Evolutionary conservation across 2,797 vertebrate species (phyloP).

Genomic region (Poeciliopsis gracilis): DNA sequence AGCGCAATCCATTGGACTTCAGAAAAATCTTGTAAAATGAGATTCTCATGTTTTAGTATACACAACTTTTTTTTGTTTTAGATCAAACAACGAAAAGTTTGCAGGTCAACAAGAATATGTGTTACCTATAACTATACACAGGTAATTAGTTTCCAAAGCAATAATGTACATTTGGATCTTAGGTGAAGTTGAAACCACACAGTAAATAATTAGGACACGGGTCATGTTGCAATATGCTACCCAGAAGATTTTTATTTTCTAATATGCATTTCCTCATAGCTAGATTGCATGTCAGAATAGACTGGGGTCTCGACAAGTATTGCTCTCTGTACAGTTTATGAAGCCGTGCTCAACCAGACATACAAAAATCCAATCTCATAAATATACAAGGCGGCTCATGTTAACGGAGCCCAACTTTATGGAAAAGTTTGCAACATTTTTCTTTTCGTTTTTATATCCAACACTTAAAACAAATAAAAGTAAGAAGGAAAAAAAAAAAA

Average conservation of each 20-base stretch:
- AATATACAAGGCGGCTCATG: slow-evolving; percentile 72
- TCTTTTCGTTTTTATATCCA: slow-evolving; percentile 52
- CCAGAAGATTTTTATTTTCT: slow-evolving; percentile 75
- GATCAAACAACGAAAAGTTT: slow-evolving; percentile 69
- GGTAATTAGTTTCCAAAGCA: slow-evolving; percentile 69
- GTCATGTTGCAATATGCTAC: slow-evolving; percentile 72
- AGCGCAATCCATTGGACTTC: slow-evolving; percentile 74
- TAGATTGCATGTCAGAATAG: slow-evolving; percentile 67
- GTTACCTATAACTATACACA: slow-evolving; percentile 76
- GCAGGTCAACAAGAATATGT: slow-evolving; percentile 64
- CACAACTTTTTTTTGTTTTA: slow-evolving; percentile 65
- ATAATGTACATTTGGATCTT: slow-evolving; percentile 71
- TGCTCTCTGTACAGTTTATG: slow-evolving; percentile 75
- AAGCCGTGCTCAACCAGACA: slow-evolving; percentile 62
- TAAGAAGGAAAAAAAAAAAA: slow-evolving; percentile 27
- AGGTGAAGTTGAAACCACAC: slow-evolving; percentile 63
- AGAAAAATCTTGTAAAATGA: slow-evolving; percentile 72
- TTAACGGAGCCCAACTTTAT: slow-evolving; percentile 59
- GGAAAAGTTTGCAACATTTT: slow-evolving; percentile 53
- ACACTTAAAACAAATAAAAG: slow-evolving; percentile 63
- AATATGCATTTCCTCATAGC: slow-evolving; percentile 65
- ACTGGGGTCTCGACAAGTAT: slow-evolving; percentile 62
- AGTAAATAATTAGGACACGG: slow-evolving; percentile 75
- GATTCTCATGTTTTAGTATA: slow-evolving; percentile 74
- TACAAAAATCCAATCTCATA: slow-evolving; percentile 68